Evolutionary conservation across 1,140 invertebrate species (phyloP), one percentile per base, ranked within the genome.

Genomic region (Halesus radiatus): DNA sequence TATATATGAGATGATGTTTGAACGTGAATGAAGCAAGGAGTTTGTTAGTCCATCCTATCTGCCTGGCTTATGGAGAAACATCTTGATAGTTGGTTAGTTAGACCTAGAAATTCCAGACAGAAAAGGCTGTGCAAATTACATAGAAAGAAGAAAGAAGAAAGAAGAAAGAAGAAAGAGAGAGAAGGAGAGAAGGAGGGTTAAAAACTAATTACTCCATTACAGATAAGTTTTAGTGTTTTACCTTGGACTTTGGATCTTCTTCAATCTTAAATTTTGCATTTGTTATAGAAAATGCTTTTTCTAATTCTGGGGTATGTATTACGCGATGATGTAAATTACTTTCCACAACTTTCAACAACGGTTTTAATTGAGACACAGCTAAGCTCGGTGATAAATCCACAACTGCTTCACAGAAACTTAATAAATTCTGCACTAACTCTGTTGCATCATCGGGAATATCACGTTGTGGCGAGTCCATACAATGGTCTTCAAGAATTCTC

Each of bases 341-440:
- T 73, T 86, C 85, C 15, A 91, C 83, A 32, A 32, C 32, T 32
- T 32, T 7, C 32, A 90, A 78, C 64, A 86, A 88, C 7, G 84
- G 60, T 75, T 85, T 86, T 1, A 87, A 32, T 32, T 32, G 32
- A 7, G 32, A 32, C 32, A 85, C 70, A 4, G 88, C 87, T n/a
- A 83, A 86, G 13, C 85, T 85, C 8, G 89, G 90, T 0, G 87
- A 85, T 20, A 87, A 66, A 18, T 85, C 82, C 16, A 86, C 84
- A 15, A 90, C 84, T 20, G 70, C 85, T 79, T 87, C 85, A 78
- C 82, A 86, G 81, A 88, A 86, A 62, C 37, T 78, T 15, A 87
- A 79, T 32, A 89, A 85, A 81, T 88, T 87, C 1, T 78, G 64
- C 87, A 88, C 90, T 85, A 90, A 32, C 3, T 88, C 85, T 32